These are phyloP conservation scores for Cydia pomonella DNA, from an alignment of 1,140 invertebrate species.

Conservation along the genomic window DNA sequence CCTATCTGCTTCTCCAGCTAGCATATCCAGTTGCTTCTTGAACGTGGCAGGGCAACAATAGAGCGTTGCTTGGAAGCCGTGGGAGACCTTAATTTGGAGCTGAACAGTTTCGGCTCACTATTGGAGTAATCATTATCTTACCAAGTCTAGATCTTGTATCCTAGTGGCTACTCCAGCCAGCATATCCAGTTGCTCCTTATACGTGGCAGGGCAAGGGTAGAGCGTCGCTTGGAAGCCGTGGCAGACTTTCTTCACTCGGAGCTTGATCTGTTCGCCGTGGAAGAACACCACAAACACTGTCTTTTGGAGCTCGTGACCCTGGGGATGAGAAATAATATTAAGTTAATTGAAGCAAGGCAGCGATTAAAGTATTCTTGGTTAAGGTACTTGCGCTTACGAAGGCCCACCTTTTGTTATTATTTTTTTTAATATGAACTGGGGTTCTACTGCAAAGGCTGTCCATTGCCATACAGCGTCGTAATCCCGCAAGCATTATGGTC, in stretches of 20 bases:
- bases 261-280: constrained; percentile 97
- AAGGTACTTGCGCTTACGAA: too few relatives aligned
- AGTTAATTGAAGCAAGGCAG: not conserved
- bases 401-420: too few relatives aligned
- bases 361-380: too few relatives aligned
- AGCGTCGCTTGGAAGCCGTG: constrained; percentile 95
- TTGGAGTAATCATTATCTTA: constrained; percentile 66
- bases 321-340: constrained; percentile 42
- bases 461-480: too few relatives aligned
- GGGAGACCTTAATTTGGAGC: constrained; percentile 94
- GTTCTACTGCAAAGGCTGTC: too few relatives aligned
- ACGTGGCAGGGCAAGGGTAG: constrained; percentile 94
- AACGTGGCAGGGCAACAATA: constrained; percentile 95
- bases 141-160: constrained; percentile 95
- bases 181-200: constrained; percentile 93
- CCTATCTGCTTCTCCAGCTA: constrained; percentile 91
- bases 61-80: constrained; percentile 94
- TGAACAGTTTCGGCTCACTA: constrained; percentile 60
- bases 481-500: too few relatives aligned
- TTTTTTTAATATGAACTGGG: too few relatives aligned
- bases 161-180: constrained; percentile 92
- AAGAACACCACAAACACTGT: constrained; percentile 98
- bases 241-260: constrained; percentile 96
- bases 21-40: constrained; percentile 92
- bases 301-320: constrained; percentile 94